Base-by-base conservation (phyloP, 1,140 invertebrate species). In the Palaemon carinicauda region DNA sequence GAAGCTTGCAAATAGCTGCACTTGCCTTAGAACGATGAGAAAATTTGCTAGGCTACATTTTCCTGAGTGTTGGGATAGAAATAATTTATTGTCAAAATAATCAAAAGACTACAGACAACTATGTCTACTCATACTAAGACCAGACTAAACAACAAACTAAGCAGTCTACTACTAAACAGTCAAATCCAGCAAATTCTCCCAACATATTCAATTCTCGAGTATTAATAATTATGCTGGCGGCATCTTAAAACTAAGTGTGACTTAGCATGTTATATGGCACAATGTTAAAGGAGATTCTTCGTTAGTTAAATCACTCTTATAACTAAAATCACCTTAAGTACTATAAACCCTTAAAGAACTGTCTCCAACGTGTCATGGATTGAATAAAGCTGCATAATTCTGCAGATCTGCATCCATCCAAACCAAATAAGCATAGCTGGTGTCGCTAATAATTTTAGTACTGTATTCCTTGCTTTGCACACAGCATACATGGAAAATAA, bases 231-330 rank as follows among this genome's bases (percentile, higher is more conserved):
- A 86, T 82, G 85, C 85, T 87, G 79, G 80, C 85, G 56, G 85
- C 85, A 82, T 82, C 85, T 87, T 87, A 87, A 74, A 53, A 81
- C 85, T 87, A 87, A 77, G 85, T 87, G 85, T 87, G 85, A 87
- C 85, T 87, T 87, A 87, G 85, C 85, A 81, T 87, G 85, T 87
- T 87, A 87, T 87, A 87, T 87, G 85, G 85, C 85, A 87, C 85
- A 87, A 87, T 87, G 85, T 87, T 87, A 87, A 77, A 87, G 79
- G 85, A 87, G 85, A 87, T 87, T 87, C 85, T 75, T 82, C 80
- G 85, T 87, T 87, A 87, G 85, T 87, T 77, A 81, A 87, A 75
- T 87, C 85, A 87, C 85, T 87, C 85, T 81, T 87, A 87, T 29
- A 74, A 60, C 81, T 75, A 74, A 87, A 87, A 80, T 87, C 80